These are phyloP conservation scores for Pica pica DNA, from an alignment of 2,113 vertebrate genomes.

Conservation along the genomic window DNA sequence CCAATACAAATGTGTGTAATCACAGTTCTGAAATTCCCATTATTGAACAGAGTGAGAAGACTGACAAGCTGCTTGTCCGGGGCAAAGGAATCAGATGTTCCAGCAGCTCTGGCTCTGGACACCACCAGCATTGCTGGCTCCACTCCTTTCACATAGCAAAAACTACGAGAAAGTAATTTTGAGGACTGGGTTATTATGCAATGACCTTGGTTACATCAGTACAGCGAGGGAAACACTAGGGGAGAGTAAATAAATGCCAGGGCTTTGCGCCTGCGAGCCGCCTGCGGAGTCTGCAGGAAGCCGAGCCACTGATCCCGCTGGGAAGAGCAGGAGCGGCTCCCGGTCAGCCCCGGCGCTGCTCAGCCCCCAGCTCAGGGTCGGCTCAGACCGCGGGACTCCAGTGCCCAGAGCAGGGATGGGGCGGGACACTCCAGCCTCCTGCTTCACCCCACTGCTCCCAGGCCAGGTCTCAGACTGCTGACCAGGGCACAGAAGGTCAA, in stretches of 20 bases:
- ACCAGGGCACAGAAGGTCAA: neutral
- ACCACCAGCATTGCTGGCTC: neutral
- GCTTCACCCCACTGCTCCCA: neutral
- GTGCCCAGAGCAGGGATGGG: neutral
- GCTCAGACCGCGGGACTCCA: neutral
- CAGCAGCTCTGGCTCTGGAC: neutral
- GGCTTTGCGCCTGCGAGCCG: neutral
- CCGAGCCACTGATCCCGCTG: rapidly evolving
- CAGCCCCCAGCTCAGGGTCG: neutral
- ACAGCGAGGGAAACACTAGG: neutral
- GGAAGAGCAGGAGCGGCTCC: rapidly evolving
- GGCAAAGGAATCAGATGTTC: neutral
- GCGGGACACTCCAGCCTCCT: rapidly evolving
- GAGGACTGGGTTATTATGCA: neutral
- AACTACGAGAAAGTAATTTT: neutral
- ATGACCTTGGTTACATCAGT: neutral
- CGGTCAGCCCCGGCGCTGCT: neutral
- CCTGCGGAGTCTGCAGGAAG: neutral
- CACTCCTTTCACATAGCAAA: neutral
- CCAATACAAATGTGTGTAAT: neutral
- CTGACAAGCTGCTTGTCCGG: neutral
- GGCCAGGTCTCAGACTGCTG: neutral
- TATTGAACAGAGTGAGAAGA: neutral
- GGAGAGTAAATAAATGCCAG: neutral
- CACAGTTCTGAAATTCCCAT: neutral